Evolutionary conservation across 1,140 invertebrate genomes (phyloP), one percentile per base, ranked within the genome.

Genomic region (Aleiodes sp.): DNA sequence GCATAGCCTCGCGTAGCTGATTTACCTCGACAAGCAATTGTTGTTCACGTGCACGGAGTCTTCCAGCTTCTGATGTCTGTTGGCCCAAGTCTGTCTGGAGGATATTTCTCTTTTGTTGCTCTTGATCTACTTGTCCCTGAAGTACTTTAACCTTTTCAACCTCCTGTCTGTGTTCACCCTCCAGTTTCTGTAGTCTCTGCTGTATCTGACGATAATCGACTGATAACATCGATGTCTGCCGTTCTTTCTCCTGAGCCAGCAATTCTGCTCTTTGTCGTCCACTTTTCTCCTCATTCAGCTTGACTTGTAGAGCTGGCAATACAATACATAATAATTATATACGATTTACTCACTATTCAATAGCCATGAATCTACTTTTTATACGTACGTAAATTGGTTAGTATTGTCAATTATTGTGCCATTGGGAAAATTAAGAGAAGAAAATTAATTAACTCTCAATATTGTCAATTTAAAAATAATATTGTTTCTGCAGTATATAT

Each of bases 151-250:
- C 92, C 88, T 96, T 97, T 81, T 97, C 95, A 12, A 92, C 88
- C 83, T 97, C 95, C 81, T 96, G 93, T 14, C 94, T 88, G 78
- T 94, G 91, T 86, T 97, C 95, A 12, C 93, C 94, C 82, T 97
- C 95, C 1, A 96, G 83, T 81, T 97, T 97, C 80, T 96, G 93
- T 16, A 98, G 82, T 63, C 94, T 90, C 77, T 97, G 92, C 77
- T 96, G 94, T 72, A 97, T 93, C 85, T 98, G 96, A 7, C 94
- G 87, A 80, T 97, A 95, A 83, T 98, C 97, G 3, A 98, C 94
- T 14, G 92, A 94, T 0, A 98, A 85, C 93, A 98, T 97, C 4
- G 94, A 97, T 78, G 97, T 94, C 82, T 97, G 94, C 7, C 97
- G 88, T 82, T 98, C 96, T 76, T 95, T 95, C 79, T 98, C 96